These are phyloP conservation scores for Melanocharis versteri DNA, from an alignment of 2,113 vertebrate species.

Conservation along the genomic window DNA sequence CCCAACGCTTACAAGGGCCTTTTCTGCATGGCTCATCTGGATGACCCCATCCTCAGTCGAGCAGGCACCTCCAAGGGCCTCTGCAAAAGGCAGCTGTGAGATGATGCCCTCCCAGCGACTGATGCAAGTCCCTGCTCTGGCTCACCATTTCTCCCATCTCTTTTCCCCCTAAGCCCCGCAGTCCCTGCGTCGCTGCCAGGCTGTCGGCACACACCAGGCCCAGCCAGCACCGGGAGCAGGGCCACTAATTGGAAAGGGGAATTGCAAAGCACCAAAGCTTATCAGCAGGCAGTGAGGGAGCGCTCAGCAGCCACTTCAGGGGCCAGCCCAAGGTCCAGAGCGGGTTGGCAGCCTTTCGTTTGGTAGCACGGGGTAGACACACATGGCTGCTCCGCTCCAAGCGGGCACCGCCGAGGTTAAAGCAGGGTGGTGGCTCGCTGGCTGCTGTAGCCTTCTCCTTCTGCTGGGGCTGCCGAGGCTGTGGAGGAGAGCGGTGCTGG, in stretches of 20 bases:
- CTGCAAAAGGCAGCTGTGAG: not conserved
- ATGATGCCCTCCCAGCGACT: not conserved
- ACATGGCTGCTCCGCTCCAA: fast-evolving
- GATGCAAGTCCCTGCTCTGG: not conserved
- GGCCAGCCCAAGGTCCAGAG: not conserved
- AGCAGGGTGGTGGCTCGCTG: fast-evolving
- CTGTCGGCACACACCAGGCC: not conserved
- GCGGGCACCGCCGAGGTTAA: fast-evolving
- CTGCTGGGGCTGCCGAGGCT: not conserved
- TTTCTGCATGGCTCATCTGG: fast-evolving
- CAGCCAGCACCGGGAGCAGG: fast-evolving
- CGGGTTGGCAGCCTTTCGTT: not conserved
- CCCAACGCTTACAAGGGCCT: not conserved
- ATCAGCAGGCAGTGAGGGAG: not conserved
- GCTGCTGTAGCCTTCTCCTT: not conserved
- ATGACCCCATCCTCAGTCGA: fast-evolving
- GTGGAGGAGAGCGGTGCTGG: fast-evolving
- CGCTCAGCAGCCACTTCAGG: not conserved
- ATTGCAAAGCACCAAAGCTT: conserved; percentile 30
- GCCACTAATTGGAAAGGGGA: conserved; percentile 54
- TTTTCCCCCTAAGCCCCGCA: not conserved
- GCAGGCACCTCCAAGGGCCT: not conserved
- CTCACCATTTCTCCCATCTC: fast-evolving
- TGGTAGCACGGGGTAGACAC: fast-evolving
- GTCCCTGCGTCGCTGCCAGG: fast-evolving